Evolutionary conservation across 2,113 vertebrate genomes (phyloP), one percentile per base, ranked within the genome.

Genomic region (Rousettus leschenaultii): DNA sequence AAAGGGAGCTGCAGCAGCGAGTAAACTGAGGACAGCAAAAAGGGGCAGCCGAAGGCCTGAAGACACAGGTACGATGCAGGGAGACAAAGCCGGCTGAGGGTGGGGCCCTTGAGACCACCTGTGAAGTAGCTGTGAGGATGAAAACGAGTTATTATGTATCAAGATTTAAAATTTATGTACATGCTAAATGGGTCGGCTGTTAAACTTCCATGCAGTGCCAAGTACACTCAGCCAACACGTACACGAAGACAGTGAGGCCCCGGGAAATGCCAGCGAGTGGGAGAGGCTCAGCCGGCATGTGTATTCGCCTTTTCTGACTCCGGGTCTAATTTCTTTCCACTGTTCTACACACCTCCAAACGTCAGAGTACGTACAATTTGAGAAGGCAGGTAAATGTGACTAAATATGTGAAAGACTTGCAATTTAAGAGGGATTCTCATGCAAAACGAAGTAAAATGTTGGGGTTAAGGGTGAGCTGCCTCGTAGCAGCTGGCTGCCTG

Each of bases 371-470:
- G 43, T 38, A 68, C 86, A 30, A 13, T 16, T 43, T n/a, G 40
- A 65, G 73, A 83, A 83, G 33, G 30, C 18, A 43, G 77, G 15
- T 57, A 35, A 59, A 53, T 43, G 26, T 30, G 26, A 84, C 40
- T 15, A 43, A 30, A 71, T 15, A 40, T 4, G 48, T 75, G 35
- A 53, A 82, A 70, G 61, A 57, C 48, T 6, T 73, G 24, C 48
- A 73, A 65, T 53, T 9, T 53, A 71, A 84, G 75, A 86, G 83
- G n/a, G 21, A 55, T 48, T 94, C 43, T n/a, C 26, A 59, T 14
- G 51, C 48, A 75, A 74, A 65, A 74, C 3, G 0, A 59, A 28
- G 38, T 7, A n/a, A 33, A 66, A 55, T n/a, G 21, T 6, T 26
- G 7, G 53, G 43, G 35, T 16, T 33, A 28, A 10, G 79, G 16